Evolutionary conservation across 2,888 invertebrate species (phyloP), one percentile per base, ranked within the genome.

Genomic region (Cephus pulcher): DNA sequence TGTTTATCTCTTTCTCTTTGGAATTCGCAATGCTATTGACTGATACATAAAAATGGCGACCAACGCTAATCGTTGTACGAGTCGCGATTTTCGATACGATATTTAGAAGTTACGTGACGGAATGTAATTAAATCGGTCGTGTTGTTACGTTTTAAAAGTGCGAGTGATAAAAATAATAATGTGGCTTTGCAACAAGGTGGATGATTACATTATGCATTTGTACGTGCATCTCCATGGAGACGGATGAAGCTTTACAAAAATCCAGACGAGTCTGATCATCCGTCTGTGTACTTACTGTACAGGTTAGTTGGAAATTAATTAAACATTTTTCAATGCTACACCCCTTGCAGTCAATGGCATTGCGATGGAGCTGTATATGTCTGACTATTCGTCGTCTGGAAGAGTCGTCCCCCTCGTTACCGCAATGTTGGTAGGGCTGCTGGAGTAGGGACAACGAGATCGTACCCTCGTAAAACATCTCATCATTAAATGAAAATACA

Each of bases 401-500:
- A 34, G 71, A 32, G 12, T 32, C 74, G 15, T 34, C 30, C 40
- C 34, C 68, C 74, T 77, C 74, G 77, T 74, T 74, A 77, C 74
- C 56, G 74, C 76, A 34, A 56, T 56, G 23, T 56, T 9, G 23
- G 9, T 9, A 15, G 23, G 56, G 2, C 9, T 56, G 56, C 23
- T 34, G 71, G 33, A 71, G 71, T 12, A 12, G 71, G 71, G 33
- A 33, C 71, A 71, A 4, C 71, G 33, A 32, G 15, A 71, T 12
- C 33, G 12, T 74, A 30, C 34, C 34, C 75, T 34, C 76, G 71
- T 76, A 69, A 78, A 78, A 81, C 69, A 79, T 78, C 76, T 82
- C 73, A 79, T 82, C 80, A 80, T 80, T 82, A 80, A 79, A 82
- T 80, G 80, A 78, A 81, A 82, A 82, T 82, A 80, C 78, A 79